Evolutionary conservation across 2,888 invertebrate species (phyloP).

Genomic region (Hydropsyche betteni): DNA sequence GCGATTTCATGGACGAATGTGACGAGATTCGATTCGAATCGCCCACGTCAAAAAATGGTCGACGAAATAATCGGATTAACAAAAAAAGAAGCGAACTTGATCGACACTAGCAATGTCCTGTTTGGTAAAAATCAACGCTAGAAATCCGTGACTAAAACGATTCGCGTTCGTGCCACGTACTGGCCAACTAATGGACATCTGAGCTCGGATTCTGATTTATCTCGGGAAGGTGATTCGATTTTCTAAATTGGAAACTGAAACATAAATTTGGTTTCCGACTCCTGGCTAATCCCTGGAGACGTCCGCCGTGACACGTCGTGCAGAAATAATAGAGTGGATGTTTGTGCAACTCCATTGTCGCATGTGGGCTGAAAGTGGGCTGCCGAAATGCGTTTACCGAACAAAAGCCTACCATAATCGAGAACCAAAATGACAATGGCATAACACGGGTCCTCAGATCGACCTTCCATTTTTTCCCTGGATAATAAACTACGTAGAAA

Average conservation of each 20-base stretch:
- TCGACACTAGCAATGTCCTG: too few relatives aligned
- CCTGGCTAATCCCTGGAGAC: slow-evolving; percentile 32
- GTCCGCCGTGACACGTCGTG: slow-evolving; percentile 41
- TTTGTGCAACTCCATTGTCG: slow-evolving; percentile 50
- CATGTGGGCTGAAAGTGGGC: slow-evolving; percentile 50
- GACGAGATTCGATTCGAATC: slow-evolving; percentile 1
- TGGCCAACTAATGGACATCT: background rate
- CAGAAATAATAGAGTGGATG: slow-evolving; percentile 50
- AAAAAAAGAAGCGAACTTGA: background rate
- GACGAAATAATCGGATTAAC: slow-evolving; percentile 20
- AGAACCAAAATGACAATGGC: slow-evolving; percentile 40
- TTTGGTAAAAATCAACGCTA: background rate
- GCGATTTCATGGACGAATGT: slow-evolving; percentile 8
- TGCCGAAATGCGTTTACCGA: slow-evolving; percentile 44
- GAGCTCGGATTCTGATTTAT: slow-evolving; percentile 12
- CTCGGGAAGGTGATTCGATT: background rate
- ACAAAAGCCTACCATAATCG: slow-evolving; percentile 48
- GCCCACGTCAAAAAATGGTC: slow-evolving; percentile 6
- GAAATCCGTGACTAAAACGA: background rate
- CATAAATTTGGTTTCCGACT: background rate
- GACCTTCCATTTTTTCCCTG: slow-evolving; percentile 1
- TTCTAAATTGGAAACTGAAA: too few relatives aligned
- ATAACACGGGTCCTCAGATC: slow-evolving; percentile 28
- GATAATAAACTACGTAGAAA: too few relatives aligned
- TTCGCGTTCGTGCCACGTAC: background rate